These are phyloP conservation scores for Harpagoxenus sublaevis DNA, from an alignment of 2,888 invertebrate genomes.

Conservation along the genomic window DNA sequence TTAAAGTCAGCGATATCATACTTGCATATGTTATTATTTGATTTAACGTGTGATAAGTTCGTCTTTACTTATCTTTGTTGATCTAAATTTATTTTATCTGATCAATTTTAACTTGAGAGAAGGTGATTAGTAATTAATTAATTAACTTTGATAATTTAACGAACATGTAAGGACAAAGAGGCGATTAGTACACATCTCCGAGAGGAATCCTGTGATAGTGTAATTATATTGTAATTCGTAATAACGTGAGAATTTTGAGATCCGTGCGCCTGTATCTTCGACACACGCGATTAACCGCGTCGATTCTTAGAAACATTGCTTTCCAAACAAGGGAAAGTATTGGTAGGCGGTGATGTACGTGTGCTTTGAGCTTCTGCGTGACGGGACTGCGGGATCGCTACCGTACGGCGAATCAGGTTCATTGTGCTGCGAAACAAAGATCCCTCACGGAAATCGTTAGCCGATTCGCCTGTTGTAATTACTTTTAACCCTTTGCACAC, in stretches of 20 bases:
- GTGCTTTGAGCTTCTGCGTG: slow-evolving; percentile 80
- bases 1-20: neutral
- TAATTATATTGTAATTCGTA: neutral
- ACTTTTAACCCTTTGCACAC: slow-evolving; percentile 17
- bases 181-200: neutral
- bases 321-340: slow-evolving; percentile 82
- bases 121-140: neutral
- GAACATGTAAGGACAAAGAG: neutral
- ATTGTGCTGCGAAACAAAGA: slow-evolving; percentile 70
- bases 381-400: slow-evolving; percentile 76
- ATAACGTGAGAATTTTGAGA: slow-evolving; percentile 37
- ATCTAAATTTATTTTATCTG: neutral
- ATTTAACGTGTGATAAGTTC: neutral
- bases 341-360: slow-evolving; percentile 73
- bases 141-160: slow-evolving; percentile 1
- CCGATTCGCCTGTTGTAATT: slow-evolving; percentile 61
- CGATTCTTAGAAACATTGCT: slow-evolving; percentile 76
- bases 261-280: slow-evolving; percentile 40
- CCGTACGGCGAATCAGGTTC: slow-evolving; percentile 68
- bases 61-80: neutral
- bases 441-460: slow-evolving; percentile 52
- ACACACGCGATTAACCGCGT: slow-evolving; percentile 6
- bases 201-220: neutral
- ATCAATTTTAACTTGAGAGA: neutral
- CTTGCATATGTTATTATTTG: neutral